phyloP scores from a whole-genome alignment of 2,113 vertebrate genomes.

The Trematomus loennbergii region DNA sequence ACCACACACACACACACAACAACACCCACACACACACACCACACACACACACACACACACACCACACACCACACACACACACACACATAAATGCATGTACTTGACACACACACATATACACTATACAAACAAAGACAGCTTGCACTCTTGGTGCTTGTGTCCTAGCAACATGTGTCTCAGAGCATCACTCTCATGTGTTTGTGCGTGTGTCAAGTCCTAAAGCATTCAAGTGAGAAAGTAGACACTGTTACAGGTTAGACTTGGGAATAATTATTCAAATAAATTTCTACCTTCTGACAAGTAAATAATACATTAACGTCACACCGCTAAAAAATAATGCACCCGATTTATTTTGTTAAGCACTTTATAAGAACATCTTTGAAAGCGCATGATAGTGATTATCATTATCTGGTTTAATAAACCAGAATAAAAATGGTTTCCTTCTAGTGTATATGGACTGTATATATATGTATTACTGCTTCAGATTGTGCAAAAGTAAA shows the following conservation, averaged over 20 bases:
- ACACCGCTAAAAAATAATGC: not conserved
- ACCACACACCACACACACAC: conserved; percentile 46
- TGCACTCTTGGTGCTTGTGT: conserved; percentile 63
- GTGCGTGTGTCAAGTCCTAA: not conserved
- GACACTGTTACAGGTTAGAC: not conserved
- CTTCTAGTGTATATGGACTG: not conserved
- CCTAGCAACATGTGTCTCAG: conserved; percentile 73
- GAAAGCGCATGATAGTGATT: not conserved
- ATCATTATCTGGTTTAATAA: not conserved
- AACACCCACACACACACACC: conserved; percentile 29
- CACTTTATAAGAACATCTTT: not conserved
- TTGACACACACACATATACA: conserved; percentile 37
- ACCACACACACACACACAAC: conserved; percentile 9
- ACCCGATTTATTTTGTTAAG: not conserved
- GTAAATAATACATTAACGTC: not conserved
- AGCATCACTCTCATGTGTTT: conserved; percentile 37
- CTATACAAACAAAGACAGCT: conserved; percentile 64
- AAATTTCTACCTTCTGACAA: not conserved
- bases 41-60: conserved; percentile 52
- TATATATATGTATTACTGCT: too few species aligned
- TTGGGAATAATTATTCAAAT: conserved; percentile 4
- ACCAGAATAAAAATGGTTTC: not conserved
- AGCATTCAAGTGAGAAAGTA: not conserved
- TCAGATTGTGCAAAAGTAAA: too few species aligned
- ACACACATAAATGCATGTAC: conserved; percentile 34